A percentile compares a stretch with the other conserved stretches of the same genome.
phyloP scores from a whole-genome alignment of 2,888 invertebrate species.

The Drosophila diplacantha region DNA sequence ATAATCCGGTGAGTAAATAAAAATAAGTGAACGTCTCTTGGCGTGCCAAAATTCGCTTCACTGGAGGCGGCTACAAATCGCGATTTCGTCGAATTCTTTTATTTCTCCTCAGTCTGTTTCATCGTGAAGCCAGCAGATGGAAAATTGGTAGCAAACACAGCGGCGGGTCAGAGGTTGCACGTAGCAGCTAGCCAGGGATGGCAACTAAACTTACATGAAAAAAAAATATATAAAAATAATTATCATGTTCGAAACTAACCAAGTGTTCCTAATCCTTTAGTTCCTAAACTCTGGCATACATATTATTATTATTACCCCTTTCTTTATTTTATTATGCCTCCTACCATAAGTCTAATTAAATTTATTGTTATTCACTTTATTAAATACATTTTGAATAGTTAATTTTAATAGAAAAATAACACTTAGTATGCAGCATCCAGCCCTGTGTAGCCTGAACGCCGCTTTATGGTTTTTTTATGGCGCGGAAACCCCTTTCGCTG shows the following conservation, averaged over 20 bases:
- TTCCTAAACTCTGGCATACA: no score
- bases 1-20: constrained; percentile 71
- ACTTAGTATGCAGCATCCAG: constrained; percentile 12
- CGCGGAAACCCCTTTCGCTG: constrained; percentile 62
- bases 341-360: no score
- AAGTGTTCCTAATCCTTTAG: not conserved
- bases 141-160: constrained; percentile 20
- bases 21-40: constrained; percentile 62
- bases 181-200: constrained; percentile 19
- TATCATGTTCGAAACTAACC: not conserved
- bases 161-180: constrained; percentile 9
- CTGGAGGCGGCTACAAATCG: constrained; percentile 42
- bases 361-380: not conserved
- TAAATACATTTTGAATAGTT: no score
- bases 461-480: constrained; percentile 51
- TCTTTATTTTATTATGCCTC: no score
- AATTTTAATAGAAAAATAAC: not conserved
- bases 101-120: not conserved
- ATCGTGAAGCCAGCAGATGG: constrained; percentile 16
- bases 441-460: constrained; percentile 39
- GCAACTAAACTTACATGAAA: not conserved
- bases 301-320: no score
- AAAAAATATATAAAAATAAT: not conserved
- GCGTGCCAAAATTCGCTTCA: constrained; percentile 38
- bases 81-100: constrained; percentile 30